These are phyloP conservation scores for Ophonus ardosiacus DNA, from an alignment of 2,888 invertebrate genomes.

Conservation along the genomic window DNA sequence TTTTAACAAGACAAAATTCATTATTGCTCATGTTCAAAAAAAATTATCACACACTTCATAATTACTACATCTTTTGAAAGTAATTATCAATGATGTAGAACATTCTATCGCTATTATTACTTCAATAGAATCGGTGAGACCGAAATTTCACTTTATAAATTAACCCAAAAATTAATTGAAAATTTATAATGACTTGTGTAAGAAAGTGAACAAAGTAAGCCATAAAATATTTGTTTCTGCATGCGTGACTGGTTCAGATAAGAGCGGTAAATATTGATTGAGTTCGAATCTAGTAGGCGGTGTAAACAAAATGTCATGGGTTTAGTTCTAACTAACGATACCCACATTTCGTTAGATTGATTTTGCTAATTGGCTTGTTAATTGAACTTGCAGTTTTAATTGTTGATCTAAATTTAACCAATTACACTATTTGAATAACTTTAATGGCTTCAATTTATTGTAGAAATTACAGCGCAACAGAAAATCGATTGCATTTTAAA, in stretches of 20 bases:
- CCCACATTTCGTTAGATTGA: slow-evolving; percentile 23
- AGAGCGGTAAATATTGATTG: slow-evolving; percentile 27
- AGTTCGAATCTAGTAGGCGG: neutral
- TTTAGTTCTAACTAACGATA: neutral
- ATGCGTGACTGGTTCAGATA: slow-evolving; percentile 30
- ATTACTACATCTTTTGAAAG: slow-evolving; percentile 34
- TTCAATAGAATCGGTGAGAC: slow-evolving; percentile 14
- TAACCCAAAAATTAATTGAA: slow-evolving; percentile 42
- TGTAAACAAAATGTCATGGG: slow-evolving; percentile 39
- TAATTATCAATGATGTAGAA: slow-evolving; percentile 44
- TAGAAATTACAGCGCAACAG: neutral
- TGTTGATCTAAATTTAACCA: slow-evolving; percentile 33
- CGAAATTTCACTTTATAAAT: slow-evolving; percentile 40
- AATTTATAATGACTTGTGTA: slow-evolving; percentile 33
- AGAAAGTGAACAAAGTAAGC: slow-evolving; percentile 28
- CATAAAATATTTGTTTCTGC: slow-evolving; percentile 25
- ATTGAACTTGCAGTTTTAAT: slow-evolving; percentile 29
- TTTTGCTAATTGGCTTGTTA: slow-evolving; percentile 1
- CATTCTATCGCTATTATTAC: slow-evolving; percentile 11
- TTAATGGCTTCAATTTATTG: slow-evolving; percentile 1
- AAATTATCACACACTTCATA: slow-evolving; percentile 36
- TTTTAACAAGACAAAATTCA: slow-evolving; percentile 24
- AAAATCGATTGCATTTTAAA: too few relatives aligned
- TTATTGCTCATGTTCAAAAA: slow-evolving; percentile 11
- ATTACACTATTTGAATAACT: slow-evolving; percentile 8